Evolutionary conservation across 1,140 invertebrate species (phyloP), one percentile per base, ranked within the genome.

Genomic region (Pachypeltis micranthus): DNA sequence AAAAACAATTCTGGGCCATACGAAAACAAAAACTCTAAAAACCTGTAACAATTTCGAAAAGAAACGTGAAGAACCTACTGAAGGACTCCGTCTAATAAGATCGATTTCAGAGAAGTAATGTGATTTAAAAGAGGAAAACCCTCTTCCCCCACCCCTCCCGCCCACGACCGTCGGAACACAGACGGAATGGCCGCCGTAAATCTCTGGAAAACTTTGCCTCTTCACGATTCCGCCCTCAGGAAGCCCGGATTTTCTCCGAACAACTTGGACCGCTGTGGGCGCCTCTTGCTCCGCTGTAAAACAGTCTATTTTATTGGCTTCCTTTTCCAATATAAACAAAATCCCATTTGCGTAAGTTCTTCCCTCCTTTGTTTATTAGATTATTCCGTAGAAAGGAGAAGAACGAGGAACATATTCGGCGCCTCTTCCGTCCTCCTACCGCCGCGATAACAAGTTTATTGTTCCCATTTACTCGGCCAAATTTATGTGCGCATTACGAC

Each of bases 291-390:
- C 21, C 54, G 54, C 26, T 56, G 25, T 56, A 56, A 56, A 56
- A 21, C 54, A 16, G 25, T 56, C 19, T 56, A 56, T 56, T 56
- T 56, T 56, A 56, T 56, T 26, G 54, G 16, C 25, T 16, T 25
- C 25, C 54, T 25, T 47, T 24, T 56, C 54, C 19, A 56, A 56
- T 56, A 56, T 56, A 56, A 56, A 56, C 54, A 56, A 56, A 56
- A 56, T 56, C 54, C 54, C 54, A 56, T 56, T 56, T 56, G 54
- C 21, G 19, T 56, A 56, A 56, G 54, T 56, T 56, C 19, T 25
- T 26, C 26, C 25, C 26, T 56, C 16, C 54, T 56, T 56, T 56
- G 25, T 56, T 56, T 39, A 39, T 39, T 39, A 39, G 31, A 39
- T 39, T 7, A 7, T 39, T 16, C 31, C 31, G 31, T 7, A 39